Conservation (phyloP, 2,888 invertebrate genomes). For the Desoria tigrina region DNA sequence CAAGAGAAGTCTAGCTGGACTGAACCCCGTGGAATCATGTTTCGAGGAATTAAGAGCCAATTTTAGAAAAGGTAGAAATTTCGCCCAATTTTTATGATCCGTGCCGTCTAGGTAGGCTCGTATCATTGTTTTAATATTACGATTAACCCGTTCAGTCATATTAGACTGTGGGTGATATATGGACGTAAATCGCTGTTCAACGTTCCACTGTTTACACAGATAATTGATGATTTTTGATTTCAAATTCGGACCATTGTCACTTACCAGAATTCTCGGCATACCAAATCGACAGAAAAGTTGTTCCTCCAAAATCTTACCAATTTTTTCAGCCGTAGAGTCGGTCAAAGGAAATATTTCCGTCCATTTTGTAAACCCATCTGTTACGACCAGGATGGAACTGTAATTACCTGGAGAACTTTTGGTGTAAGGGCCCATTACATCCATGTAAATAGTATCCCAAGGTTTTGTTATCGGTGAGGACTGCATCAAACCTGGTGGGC, state of each 20-base stretch:
- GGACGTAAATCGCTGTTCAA: neutral
- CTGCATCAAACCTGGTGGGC: slow-evolving; percentile 16
- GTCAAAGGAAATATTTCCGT: slow-evolving; percentile 11
- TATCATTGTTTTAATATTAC: slow-evolving; percentile 12
- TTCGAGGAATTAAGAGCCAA: neutral
- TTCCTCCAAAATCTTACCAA: slow-evolving; percentile 5
- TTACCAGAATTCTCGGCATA: neutral
- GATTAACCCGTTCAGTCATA: slow-evolving; percentile 15
- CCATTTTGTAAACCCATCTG: neutral
- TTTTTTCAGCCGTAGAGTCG: neutral
- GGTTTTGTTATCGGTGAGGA: slow-evolving; percentile 7
- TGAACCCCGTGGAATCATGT: neutral
- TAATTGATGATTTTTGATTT: neutral
- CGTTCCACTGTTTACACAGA: slow-evolving; percentile 15
- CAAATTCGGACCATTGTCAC: slow-evolving; percentile 12
- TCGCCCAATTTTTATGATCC: slow-evolving; percentile 4
- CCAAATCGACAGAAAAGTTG: slow-evolving; percentile 8
- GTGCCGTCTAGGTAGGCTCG: neutral
- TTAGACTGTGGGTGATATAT: slow-evolving; percentile 16
- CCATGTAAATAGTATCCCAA: slow-evolving; percentile 21
- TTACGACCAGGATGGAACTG: neutral
- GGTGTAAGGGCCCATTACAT: slow-evolving; percentile 10
- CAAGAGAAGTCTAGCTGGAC: neutral
- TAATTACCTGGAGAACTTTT: neutral
- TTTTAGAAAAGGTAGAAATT: neutral